phyloP scores from a whole-genome alignment of 2,888 invertebrate species.

The Exephanes ischioxanthus region DNA sequence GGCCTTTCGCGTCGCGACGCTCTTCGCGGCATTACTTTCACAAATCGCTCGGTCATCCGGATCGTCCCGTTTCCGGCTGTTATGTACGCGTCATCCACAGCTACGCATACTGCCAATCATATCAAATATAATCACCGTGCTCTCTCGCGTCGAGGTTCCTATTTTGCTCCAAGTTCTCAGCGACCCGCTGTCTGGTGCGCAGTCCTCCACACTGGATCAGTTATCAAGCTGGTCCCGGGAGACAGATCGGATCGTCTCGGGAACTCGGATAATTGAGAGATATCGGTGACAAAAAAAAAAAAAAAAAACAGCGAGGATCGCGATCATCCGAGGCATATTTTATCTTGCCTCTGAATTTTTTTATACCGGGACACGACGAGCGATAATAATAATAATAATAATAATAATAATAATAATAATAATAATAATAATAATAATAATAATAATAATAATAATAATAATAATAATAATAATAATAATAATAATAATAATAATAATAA shows the following conservation, averaged over 20 bases:
- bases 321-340: not conserved
- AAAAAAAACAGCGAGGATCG: not conserved
- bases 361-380: not conserved
- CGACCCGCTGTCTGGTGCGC: not conserved
- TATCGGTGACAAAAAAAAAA: not conserved
- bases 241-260: constrained; percentile 5
- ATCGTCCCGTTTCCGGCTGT: constrained; percentile 20
- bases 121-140: constrained; percentile 6
- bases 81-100: not conserved
- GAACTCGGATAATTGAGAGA: constrained; percentile 9
- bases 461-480: too few relatives aligned
- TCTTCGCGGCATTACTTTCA: constrained; percentile 18
- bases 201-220: not conserved
- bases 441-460: too few relatives aligned
- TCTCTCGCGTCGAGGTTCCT: not conserved
- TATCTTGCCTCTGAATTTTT: not conserved
- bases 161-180: not conserved
- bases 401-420: too few relatives aligned
- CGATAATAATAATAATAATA: too few relatives aligned
- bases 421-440: too few relatives aligned
- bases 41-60: constrained; percentile 6
- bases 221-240: constrained; percentile 3
- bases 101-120: constrained; percentile 17
- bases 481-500: too few relatives aligned
- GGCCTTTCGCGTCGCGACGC: not conserved